These are phyloP conservation scores for Trialeurodes vaporariorum DNA, from an alignment of 1,140 invertebrate genomes.

Conservation along the genomic window DNA sequence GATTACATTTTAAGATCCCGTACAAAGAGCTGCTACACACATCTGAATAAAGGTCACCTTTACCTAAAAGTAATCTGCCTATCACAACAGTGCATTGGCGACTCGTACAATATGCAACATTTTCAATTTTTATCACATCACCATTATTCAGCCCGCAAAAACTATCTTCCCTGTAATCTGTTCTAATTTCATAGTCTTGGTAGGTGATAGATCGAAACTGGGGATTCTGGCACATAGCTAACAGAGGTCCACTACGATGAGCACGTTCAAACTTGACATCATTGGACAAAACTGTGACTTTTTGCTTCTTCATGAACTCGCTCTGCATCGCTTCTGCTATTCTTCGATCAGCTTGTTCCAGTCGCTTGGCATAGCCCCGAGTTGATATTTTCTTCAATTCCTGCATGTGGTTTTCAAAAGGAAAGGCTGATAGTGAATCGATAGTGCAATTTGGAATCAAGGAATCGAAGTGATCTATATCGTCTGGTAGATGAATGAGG, in stretches of 20 bases:
- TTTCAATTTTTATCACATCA: conserved; percentile 4
- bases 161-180: neutral
- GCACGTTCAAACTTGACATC: neutral
- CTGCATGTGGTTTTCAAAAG: conserved; percentile 36
- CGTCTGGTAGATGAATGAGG: conserved; percentile 32
- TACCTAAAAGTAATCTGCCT: conserved; percentile 5
- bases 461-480: conserved; percentile 30
- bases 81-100: conserved; percentile 2
- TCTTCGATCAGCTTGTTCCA: conserved; percentile 29
- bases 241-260: conserved; percentile 6
- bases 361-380: conserved; percentile 21
- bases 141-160: conserved; percentile 2
- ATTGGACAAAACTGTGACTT: neutral
- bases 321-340: conserved; percentile 8
- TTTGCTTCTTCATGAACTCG: neutral
- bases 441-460: conserved; percentile 30
- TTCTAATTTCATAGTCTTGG: conserved; percentile 3
- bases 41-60: conserved; percentile 4
- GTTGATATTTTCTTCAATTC: conserved; percentile 28
- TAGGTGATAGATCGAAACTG: neutral
- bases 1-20: conserved; percentile 5
- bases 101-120: conserved; percentile 8
- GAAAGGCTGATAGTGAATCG: conserved; percentile 27
- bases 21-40: conserved; percentile 2
- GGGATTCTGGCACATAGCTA: neutral